Evolutionary conservation across 2,113 vertebrate genomes (phyloP), one percentile per base, ranked within the genome.

Genomic region (Kobus ellipsiprymnus): DNA sequence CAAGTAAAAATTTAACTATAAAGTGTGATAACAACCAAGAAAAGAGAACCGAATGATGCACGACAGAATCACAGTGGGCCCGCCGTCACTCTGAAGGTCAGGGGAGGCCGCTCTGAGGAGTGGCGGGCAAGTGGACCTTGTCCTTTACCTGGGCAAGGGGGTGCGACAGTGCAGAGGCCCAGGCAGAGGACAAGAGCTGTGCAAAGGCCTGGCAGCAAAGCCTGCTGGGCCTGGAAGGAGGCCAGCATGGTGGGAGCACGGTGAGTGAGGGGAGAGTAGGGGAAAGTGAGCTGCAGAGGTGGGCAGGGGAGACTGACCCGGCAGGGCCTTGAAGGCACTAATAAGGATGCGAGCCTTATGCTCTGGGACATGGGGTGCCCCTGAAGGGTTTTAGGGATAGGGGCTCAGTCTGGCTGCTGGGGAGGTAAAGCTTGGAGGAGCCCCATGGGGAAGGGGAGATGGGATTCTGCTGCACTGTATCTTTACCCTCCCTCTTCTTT

Each of bases 251-350:
- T 23, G 52, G 60, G 19, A 77, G 54, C 13, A 1, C 1, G 8
- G 52, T 4, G 23, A 87, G 14, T 0, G 0, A 33, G 52, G 15
- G 81, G 50, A 15, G 27, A 21, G 13, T 0, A 2, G 3, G 0
- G 8, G 25, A 57, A 29, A 57, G 1, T 3, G 23, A 16, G 33
- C 33, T 48, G 9, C 2, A 2, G 55, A 84, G 21, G n/a, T 3
- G 19, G 60, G 10, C 11, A 7, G 46, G 17, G 33, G 44, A 55
- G 7, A 3, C 17, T 2, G 30, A 7, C 23, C 50, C 5, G 12
- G 25, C 25, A 48, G 77, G 55, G n/a, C 17, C 19, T n/a, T 16
- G 12, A 44, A 52, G 59, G 55, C 2, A 10, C 21, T 4, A 1
- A 23, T 25, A 74, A 74, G 30, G 25, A 19, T 60, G 78, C 17